These are phyloP conservation scores for Phocides pigmalion DNA, from an alignment of 1,140 invertebrate genomes.

Conservation along the genomic window DNA sequence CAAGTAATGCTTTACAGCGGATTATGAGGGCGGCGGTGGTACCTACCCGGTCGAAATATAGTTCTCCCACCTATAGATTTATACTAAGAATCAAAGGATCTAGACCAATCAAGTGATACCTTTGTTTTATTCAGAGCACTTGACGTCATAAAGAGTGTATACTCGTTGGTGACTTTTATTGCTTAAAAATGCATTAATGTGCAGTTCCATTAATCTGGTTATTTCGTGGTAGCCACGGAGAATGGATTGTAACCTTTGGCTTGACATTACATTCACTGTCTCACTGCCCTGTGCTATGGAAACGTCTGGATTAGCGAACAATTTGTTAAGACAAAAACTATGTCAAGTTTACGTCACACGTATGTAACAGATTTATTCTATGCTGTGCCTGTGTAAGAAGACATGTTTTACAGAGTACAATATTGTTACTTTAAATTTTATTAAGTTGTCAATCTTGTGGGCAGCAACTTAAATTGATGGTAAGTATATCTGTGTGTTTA, in stretches of 20 bases:
- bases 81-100: too few species aligned
- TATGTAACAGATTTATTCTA: slow-evolving; percentile 8
- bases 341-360: slow-evolving; percentile 20
- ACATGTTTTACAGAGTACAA: neutral
- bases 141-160: too few species aligned
- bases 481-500: too few species aligned
- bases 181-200: neutral
- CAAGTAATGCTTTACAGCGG: too few species aligned
- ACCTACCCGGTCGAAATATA: too few species aligned
- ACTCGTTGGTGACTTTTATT: neutral
- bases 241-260: slow-evolving; percentile 55
- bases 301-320: slow-evolving; percentile 6
- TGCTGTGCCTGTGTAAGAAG: neutral
- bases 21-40: too few species aligned
- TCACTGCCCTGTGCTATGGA: slow-evolving; percentile 12
- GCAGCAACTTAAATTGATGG: neutral
- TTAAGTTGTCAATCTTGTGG: neutral
- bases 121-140: too few species aligned
- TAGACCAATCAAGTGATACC: too few species aligned
- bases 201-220: slow-evolving; percentile 17
- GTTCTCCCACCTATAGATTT: too few species aligned
- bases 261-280: slow-evolving; percentile 54
- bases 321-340: slow-evolving; percentile 3
- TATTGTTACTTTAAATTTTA: neutral
- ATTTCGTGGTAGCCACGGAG: slow-evolving; percentile 32